Evolutionary conservation across 2,113 vertebrate species (phyloP).

Genomic region (Salvelinus namaycush): DNA sequence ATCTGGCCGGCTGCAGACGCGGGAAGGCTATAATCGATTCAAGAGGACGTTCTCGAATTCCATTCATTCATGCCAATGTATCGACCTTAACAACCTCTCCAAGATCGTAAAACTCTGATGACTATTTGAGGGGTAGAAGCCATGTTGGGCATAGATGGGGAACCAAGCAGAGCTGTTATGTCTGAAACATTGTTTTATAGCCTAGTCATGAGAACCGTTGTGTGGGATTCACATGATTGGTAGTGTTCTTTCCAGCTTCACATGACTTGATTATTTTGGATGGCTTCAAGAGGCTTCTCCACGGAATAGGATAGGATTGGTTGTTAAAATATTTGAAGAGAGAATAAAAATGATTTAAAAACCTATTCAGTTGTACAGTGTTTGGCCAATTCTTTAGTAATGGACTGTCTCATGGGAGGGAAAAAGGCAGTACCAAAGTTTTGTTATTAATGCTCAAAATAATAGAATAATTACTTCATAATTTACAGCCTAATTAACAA

Average conservation of each 20-base stretch:
- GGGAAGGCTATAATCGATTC: slow-evolving; percentile 42
- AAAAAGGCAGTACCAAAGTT: too few species aligned
- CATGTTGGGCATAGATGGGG: background rate
- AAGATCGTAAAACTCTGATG: slow-evolving; percentile 27
- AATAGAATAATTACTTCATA: too few species aligned
- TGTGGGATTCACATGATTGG: slow-evolving; percentile 42
- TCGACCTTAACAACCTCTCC: slow-evolving; percentile 35
- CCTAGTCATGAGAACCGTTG: slow-evolving; percentile 47
- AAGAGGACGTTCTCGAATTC: slow-evolving; percentile 36
- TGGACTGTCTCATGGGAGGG: too few species aligned
- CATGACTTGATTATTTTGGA: slow-evolving; percentile 49
- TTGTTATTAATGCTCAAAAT: too few species aligned
- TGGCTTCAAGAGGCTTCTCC: slow-evolving; percentile 8
- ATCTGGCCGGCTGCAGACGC: slow-evolving; percentile 58
- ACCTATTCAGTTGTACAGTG: too few species aligned
- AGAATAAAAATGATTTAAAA: background rate
- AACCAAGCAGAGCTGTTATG: slow-evolving; percentile 38
- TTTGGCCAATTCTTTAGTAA: too few species aligned
- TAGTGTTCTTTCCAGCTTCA: slow-evolving; percentile 47
- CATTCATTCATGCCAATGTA: slow-evolving; percentile 39
- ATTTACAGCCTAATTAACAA: background rate
- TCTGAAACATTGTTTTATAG: slow-evolving; percentile 38
- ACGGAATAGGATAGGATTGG: slow-evolving; percentile 17
- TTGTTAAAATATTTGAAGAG: slow-evolving; percentile 2
- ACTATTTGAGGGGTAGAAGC: background rate